Evolutionary conservation across 2,888 invertebrate species (phyloP).

Genomic region (Drosophila nigricruria): DNA sequence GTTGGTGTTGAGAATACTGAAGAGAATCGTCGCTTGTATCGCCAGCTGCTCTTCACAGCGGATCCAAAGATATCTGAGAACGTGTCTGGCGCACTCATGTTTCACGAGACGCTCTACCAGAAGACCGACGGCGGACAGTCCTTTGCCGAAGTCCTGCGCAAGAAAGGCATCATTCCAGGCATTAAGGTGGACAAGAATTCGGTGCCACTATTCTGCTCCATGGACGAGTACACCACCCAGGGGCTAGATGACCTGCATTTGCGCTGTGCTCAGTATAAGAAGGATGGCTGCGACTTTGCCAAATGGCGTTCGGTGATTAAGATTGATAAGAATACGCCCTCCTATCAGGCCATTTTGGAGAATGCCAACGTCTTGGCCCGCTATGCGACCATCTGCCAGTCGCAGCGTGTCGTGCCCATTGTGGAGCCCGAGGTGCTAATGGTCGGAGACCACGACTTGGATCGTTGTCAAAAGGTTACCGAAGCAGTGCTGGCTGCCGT

Average conservation of each 20-base stretch:
- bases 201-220: slow-evolving; percentile 96
- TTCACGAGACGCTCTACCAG: slow-evolving; percentile 99
- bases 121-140: slow-evolving; percentile 94
- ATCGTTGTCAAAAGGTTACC: slow-evolving; percentile 96
- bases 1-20: slow-evolving; percentile 97
- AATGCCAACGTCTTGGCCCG: slow-evolving; percentile 98
- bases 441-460: slow-evolving; percentile 98
- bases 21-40: slow-evolving; percentile 94
- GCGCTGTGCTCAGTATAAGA: slow-evolving; percentile 98
- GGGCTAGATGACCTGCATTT: slow-evolving; percentile 97
- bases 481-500: slow-evolving; percentile 96
- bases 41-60: slow-evolving; percentile 94
- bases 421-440: slow-evolving; percentile 99
- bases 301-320: slow-evolving; percentile 99
- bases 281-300: slow-evolving; percentile 98
- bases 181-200: slow-evolving; percentile 99
- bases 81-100: slow-evolving; percentile 98
- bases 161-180: slow-evolving; percentile 96
- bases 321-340: slow-evolving; percentile 95
- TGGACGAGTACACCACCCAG: slow-evolving; percentile 98
- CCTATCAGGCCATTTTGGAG: slow-evolving; percentile 95
- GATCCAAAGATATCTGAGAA: slow-evolving; percentile 90
- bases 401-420: slow-evolving; percentile 98
- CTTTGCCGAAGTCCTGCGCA: slow-evolving; percentile 93
- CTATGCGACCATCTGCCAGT: slow-evolving; percentile 98